Base-by-base conservation (phyloP, 2,113 vertebrate genomes). In the Butorides virescens region DNA sequence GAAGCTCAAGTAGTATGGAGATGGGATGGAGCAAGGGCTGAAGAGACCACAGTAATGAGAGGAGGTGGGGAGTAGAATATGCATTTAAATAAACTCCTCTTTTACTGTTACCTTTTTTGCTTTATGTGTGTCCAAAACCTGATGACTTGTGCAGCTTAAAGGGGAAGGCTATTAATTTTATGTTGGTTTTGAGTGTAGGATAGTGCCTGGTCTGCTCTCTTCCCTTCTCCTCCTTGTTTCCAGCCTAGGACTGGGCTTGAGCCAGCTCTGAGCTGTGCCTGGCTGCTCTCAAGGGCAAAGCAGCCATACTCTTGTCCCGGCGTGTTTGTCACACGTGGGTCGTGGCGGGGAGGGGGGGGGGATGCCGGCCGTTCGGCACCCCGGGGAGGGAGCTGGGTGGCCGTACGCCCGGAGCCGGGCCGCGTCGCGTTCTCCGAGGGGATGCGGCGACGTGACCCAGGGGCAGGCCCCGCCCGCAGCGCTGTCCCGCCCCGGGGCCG, bases 21-120 rank as follows among this genome's bases (percentile, higher is more conserved):
- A 21, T 6, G 42, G 27, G 32, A 13, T 1, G 29, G 36, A 56
- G 22, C 36, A 10, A 2, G 8, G 22, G 8, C 17, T 74, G n/a
- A 27, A 42, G 34, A 32, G 25, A 18, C 4, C 1, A 3, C 18
- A 7, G 1, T 7, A 4, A 6, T 3, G 26, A 50, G 5, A 68
- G 27, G 7, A 36, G 5, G 3, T 3, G 11, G 3, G 4, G 32
- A 58, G 14, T 32, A 44, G 0, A 2, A 0, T 9, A 7, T 3
- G 1, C 2, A 4, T 5, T 36, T 14, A 4, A 0, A 7, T 46
- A 17, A 52, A 16, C 2, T 4, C 2, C 3, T 2, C 14, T 50
- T 61, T 5, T 14, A 9, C 9, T 7, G 6, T 4, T 11, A 4
- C 8, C 3, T 42, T 36, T 49, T 18, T 52, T 9, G 15, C 30